Evolutionary conservation across 2,888 invertebrate genomes (phyloP).

Genomic region (Stramonita haemastoma): DNA sequence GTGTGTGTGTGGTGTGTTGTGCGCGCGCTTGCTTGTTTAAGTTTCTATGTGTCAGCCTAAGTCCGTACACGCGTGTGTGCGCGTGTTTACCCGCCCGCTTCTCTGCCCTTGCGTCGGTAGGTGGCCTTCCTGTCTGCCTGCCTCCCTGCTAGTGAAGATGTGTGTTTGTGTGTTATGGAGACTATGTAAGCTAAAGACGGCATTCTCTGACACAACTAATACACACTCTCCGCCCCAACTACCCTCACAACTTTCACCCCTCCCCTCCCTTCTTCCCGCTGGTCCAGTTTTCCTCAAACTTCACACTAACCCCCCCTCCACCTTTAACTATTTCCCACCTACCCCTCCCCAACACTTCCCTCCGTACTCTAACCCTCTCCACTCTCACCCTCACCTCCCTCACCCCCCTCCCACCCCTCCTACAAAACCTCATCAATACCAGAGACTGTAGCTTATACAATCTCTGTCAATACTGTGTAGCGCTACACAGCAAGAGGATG

Average conservation of each 20-base stretch:
- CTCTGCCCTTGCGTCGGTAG: neutral
- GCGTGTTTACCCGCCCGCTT: too few species aligned
- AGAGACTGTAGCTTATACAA: neutral
- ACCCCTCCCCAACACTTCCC: neutral
- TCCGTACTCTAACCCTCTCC: neutral
- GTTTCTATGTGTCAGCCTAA: too few species aligned
- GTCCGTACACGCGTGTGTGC: too few species aligned
- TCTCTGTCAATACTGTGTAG: too few species aligned
- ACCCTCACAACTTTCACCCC: constrained; percentile 3
- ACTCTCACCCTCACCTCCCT: neutral
- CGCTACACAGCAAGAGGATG: too few species aligned
- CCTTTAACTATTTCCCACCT: neutral
- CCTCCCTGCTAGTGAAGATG: neutral
- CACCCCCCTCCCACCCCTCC: neutral
- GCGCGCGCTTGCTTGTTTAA: too few species aligned
- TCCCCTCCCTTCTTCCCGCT: constrained; percentile 15
- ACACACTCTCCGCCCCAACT: neutral
- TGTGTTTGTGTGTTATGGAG: too few species aligned
- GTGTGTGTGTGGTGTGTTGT: too few species aligned
- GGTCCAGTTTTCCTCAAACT: constrained; percentile 36
- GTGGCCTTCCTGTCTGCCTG: too few species aligned
- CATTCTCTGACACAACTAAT: neutral
- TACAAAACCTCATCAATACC: neutral
- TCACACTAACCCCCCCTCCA: neutral
- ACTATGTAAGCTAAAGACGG: too few species aligned